Evolutionary conservation across 2,797 vertebrate genomes (phyloP), one percentile per base, ranked within the genome.

Genomic region (Sebastiscus albofasciatus): DNA sequence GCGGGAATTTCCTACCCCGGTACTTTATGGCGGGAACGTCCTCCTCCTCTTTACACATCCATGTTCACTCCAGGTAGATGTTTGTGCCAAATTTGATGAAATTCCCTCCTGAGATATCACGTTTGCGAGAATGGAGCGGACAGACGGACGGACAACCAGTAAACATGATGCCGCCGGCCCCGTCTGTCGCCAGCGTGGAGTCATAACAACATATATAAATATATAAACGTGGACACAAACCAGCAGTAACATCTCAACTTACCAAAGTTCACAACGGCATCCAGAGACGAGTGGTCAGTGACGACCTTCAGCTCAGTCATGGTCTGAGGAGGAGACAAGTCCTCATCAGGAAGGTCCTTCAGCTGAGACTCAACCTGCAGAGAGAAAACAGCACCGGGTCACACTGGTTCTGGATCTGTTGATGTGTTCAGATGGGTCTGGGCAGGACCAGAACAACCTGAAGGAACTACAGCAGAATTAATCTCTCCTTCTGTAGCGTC

Each of bases 251-350:
- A n/a, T n/a, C 31, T 34, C 18, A 5, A 24, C 77, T 75, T 33
- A 91, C 90, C 86, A 6, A 80, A 82, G 2, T 39, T 71, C 8
- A 79, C 10, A 3, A 89, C 5, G 55, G 10, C 2, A 0, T 70
- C 33, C 20, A 83, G 2, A 0, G 20, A 20, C 0, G 0, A 2
- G 0, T 0, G 2, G 18, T 81, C 55, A 2, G 72, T 60, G 16
- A 58, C 2, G 11, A 89, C 42, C 20, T 31, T 68, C 42, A 88
- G 2, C 1, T 58, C 1, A 0, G 46, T 6, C 87, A 87, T 89
- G 2, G 12, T 26, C 4, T 2, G 8, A 58, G 80, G 85, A 2
- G 75, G 77, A 10, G 49, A 39, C 0, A 8, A 5, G n/a, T 65
- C 61, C 75, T 61, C 54, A 4, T 52, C 33, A 1, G 6, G 13